Evolutionary conservation across 2,797 vertebrate species (phyloP).

Genomic region (Hypotaenidia okinawae): DNA sequence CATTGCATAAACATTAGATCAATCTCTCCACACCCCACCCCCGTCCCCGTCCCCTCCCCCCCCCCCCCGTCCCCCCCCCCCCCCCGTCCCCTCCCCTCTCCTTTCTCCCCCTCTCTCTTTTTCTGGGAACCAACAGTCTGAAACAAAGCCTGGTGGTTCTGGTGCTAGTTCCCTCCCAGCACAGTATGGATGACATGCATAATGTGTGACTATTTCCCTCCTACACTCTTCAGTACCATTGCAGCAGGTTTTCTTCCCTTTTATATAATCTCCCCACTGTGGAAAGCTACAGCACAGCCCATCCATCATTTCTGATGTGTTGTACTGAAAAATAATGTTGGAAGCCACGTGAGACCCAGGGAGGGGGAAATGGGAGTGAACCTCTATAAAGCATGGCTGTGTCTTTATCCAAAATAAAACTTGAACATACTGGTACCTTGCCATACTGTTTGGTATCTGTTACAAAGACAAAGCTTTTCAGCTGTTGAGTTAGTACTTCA

Average conservation of each 20-base stretch:
- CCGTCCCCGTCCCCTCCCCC: too few species aligned
- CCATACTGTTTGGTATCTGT: slow-evolving; percentile 35
- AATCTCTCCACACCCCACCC: too few species aligned
- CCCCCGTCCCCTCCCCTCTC: too few species aligned
- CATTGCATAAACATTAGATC: background rate
- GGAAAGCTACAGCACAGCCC: slow-evolving; percentile 10
- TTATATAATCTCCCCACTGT: background rate
- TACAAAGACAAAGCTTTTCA: slow-evolving; percentile 14
- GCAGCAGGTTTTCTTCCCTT: background rate
- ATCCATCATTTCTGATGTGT: background rate
- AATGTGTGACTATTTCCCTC: background rate
- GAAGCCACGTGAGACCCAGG: background rate
- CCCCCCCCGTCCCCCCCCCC: too few species aligned
- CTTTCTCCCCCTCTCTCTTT: background rate
- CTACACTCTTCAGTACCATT: background rate
- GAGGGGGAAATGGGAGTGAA: background rate
- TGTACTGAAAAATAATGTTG: slow-evolving; percentile 5
- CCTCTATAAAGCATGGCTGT: background rate
- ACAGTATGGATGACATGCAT: background rate
- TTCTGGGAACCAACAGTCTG: background rate
- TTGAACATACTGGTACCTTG: slow-evolving; percentile 17
- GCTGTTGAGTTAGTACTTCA: slow-evolving; percentile 13
- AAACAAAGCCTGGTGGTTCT: background rate
- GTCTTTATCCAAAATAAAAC: slow-evolving; percentile 55
- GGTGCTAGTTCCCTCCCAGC: background rate